Evolutionary conservation across 2,888 invertebrate genomes (phyloP), one percentile per base, ranked within the genome.

Genomic region (Drosophila colorata): DNA sequence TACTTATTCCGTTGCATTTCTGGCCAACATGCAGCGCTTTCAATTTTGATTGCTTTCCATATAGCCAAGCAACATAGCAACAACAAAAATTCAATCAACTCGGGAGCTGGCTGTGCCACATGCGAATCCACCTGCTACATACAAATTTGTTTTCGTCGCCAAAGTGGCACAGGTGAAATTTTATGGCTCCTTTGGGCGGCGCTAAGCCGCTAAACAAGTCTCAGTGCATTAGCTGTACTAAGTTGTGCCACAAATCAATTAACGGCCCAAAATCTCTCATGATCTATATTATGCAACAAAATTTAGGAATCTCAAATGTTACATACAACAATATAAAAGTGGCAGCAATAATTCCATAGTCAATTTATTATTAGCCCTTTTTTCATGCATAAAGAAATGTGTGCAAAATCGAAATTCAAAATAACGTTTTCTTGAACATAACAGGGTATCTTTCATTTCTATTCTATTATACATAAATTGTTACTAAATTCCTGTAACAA

Each of bases 41-140:
- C 74, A 71, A 72, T 67, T 69, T 78, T 72, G 68, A 75, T 85
- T 72, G 72, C 84, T 84, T 87, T 85, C 77, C 82, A 81, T 85
- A 13, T 33, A 13, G 13, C 33, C 13, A 13, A 28, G 64, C 47
- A 28, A 28, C 28, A n/a, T n/a, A n/a, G n/a, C n/a, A 28, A 28
- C 69, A 70, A 65, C 56, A 59, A 53, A 73, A 60, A 46, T 52
- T 38, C 43, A 64, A 57, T 46, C 18, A 33, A 66, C 55, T 25
- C 25, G 6, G 25, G 25, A 68, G 41, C 43, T 55, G 38, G 49
- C 25, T 57, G 69, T 51, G 60, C 55, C 47, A 44, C 40, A 74
- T 35, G 25, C 38, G 55, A 61, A 66, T 58, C 44, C 47, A 67
- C 55, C 41, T 61, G 43, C 28, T 8, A 33, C 4, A 33, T 13